phyloP scores from a whole-genome alignment of 2,797 vertebrate genomes.

The Choloepus didactylus region DNA sequence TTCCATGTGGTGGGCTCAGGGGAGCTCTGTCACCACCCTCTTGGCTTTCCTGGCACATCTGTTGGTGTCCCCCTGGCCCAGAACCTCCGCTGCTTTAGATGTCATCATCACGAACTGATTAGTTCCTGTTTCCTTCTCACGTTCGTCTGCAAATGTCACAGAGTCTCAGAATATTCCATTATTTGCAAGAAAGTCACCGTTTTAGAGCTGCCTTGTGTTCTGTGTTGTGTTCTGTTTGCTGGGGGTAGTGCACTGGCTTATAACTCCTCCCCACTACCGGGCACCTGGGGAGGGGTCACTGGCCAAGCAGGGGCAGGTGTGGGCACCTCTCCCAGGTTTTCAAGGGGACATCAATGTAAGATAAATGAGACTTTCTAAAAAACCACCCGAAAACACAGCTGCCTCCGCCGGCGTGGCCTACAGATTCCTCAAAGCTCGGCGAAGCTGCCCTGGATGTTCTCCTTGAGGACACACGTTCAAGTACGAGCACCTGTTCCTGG shows the following conservation, averaged over 20 bases:
- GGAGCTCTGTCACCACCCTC: no score
- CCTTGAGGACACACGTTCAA: background rate
- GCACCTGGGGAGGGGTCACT: no score
- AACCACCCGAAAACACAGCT: conserved; percentile 18
- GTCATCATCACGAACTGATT: background rate
- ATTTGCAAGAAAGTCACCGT: background rate
- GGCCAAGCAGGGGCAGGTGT: background rate
- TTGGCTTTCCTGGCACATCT: background rate
- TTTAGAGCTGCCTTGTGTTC: background rate
- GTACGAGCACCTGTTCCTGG: background rate
- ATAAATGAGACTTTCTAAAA: conserved; percentile 57
- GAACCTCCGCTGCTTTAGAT: background rate
- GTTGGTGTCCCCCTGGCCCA: background rate
- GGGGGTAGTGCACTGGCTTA: background rate
- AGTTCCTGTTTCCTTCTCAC: conserved; percentile 13
- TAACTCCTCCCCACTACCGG: background rate
- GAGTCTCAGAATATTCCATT: conserved; percentile 32
- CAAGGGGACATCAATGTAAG: background rate
- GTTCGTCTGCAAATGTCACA: background rate
- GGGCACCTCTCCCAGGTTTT: background rate
- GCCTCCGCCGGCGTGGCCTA: background rate
- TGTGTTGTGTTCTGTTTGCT: background rate
- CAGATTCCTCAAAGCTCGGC: background rate
- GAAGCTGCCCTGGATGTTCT: background rate
- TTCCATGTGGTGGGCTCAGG: background rate